phyloP scores from a whole-genome alignment of 2,888 invertebrate species.

The Phymatocera aterrima region DNA sequence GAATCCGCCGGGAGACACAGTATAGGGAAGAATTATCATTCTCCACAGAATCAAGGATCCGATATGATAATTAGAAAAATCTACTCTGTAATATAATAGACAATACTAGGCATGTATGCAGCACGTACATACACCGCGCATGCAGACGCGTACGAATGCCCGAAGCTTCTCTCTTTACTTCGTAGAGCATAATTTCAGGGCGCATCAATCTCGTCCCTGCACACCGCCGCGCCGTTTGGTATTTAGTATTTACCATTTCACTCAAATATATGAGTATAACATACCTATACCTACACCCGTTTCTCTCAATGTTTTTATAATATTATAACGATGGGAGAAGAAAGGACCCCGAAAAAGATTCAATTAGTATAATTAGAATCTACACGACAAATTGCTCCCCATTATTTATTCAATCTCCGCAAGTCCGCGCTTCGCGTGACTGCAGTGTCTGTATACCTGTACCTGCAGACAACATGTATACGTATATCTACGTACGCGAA shows the following conservation, averaged over 20 bases:
- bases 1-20: neutral
- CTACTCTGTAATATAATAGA: too few species aligned
- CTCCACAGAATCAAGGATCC: neutral
- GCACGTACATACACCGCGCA: neutral
- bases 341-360: neutral
- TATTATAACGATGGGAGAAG: neutral
- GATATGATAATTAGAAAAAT: conserved; percentile 40
- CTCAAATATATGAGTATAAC: too few species aligned
- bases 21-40: neutral
- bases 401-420: neutral
- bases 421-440: neutral
- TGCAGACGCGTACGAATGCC: too few species aligned
- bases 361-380: conserved; percentile 35
- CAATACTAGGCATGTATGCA: too few species aligned
- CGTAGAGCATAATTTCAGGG: too few species aligned
- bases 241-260: conserved; percentile 25
- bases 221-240: too few species aligned
- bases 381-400: conserved; percentile 32
- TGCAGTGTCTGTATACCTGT: neutral
- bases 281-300: too few species aligned
- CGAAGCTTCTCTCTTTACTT: too few species aligned
- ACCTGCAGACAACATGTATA: too few species aligned
- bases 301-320: neutral
- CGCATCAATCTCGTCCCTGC: conserved; percentile 2
- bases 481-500: too few species aligned